Evolutionary conservation across 2,797 vertebrate genomes (phyloP).

Genomic region (Acanthurus leucopareius): DNA sequence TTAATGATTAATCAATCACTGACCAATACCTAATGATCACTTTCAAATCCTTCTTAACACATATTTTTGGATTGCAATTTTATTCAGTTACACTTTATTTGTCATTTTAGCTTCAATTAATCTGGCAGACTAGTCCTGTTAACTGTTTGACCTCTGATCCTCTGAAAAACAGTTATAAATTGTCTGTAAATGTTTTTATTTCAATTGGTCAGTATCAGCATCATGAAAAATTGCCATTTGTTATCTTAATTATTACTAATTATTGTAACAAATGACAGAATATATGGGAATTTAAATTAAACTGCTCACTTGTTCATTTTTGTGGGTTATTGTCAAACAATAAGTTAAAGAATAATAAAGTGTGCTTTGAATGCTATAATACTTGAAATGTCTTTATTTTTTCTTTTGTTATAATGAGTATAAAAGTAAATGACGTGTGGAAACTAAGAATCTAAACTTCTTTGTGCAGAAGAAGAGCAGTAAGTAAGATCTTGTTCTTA

Average conservation of each 20-base stretch:
- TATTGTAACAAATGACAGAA: too few relatives aligned
- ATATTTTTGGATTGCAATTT: not conserved
- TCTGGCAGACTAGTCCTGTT: not conserved
- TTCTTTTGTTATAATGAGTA: not conserved
- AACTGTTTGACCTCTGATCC: slow-evolving; percentile 2
- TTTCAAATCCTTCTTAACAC: not conserved
- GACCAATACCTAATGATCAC: not conserved
- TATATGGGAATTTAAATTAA: too few relatives aligned
- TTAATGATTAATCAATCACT: not conserved
- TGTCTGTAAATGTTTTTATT: not conserved
- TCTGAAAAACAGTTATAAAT: not conserved
- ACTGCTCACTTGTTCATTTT: too few relatives aligned
- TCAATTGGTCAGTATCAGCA: too few relatives aligned
- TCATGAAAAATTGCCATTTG: too few relatives aligned
- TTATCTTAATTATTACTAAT: too few relatives aligned
- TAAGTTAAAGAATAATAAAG: too few relatives aligned
- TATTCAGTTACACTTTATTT: not conserved
- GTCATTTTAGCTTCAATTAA: not conserved
- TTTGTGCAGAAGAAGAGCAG: slow-evolving; percentile 1
- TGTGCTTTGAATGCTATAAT: too few relatives aligned
- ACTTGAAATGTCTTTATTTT: too few relatives aligned
- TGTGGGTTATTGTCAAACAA: too few relatives aligned
- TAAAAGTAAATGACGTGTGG: not conserved
- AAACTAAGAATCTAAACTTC: too few relatives aligned
- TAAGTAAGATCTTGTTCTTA: slow-evolving; percentile 23